Evolutionary conservation across 2,113 vertebrate species (phyloP).

Genomic region (Nestor notabilis): DNA sequence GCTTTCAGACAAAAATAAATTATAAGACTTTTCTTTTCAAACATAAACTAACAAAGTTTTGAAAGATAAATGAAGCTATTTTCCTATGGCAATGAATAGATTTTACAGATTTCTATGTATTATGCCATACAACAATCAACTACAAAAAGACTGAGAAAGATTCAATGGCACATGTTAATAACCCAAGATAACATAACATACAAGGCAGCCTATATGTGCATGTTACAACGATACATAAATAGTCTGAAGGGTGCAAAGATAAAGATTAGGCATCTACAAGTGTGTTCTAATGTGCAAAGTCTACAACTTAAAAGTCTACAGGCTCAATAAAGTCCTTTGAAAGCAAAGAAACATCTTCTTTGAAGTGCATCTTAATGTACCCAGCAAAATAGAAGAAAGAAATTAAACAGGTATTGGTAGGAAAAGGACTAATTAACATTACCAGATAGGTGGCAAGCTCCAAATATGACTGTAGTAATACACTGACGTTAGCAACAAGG

Average conservation of each 20-base stretch:
- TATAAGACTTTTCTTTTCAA: background rate
- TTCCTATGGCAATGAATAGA: background rate
- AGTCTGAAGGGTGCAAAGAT: background rate
- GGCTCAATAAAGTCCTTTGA: conserved; percentile 25
- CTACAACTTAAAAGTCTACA: background rate
- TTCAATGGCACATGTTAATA: background rate
- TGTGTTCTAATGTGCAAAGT: background rate
- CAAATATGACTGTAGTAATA: background rate
- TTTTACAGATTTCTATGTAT: background rate
- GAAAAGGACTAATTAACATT: background rate
- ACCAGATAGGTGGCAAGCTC: background rate
- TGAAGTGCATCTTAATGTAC: background rate
- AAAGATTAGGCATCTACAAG: background rate
- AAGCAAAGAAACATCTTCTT: background rate
- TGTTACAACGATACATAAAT: background rate
- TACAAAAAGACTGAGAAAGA: background rate
- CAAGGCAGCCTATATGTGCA: background rate
- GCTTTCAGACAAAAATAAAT: background rate
- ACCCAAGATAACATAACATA: background rate
- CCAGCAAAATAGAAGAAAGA: background rate
- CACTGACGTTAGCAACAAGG: background rate
- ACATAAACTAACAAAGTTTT: background rate
- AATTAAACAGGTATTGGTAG: background rate
- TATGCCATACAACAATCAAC: background rate
- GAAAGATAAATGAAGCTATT: background rate